Evolutionary conservation across 2,113 vertebrate species (phyloP).

Genomic region (Enhydra lutris): DNA sequence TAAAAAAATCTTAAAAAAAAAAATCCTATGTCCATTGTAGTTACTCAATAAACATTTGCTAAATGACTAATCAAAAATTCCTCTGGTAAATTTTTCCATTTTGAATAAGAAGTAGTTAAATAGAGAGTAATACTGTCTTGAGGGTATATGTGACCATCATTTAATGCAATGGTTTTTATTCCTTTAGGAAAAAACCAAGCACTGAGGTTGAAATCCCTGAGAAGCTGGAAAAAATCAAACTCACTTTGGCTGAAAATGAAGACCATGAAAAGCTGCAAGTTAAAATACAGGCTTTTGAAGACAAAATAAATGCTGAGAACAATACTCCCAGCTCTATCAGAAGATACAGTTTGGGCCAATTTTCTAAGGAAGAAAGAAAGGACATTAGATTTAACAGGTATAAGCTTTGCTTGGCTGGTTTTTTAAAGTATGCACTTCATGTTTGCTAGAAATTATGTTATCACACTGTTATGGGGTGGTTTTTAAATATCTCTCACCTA

Average conservation of each 20-base stretch:
- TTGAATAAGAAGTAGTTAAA: background rate
- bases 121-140: background rate
- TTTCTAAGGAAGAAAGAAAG: conserved; percentile 86
- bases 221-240: conserved; percentile 71
- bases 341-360: conserved; percentile 88
- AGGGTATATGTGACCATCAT: background rate
- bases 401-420: background rate
- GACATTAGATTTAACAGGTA: conserved; percentile 93
- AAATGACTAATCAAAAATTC: background rate
- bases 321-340: conserved; percentile 81
- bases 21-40: background rate
- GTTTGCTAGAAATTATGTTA: background rate
- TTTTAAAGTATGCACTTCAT: background rate
- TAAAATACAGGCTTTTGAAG: conserved; percentile 88
- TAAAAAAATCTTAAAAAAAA: background rate
- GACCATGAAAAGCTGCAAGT: conserved; percentile 86
- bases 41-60: conserved; percentile 16
- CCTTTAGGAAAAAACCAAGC: conserved; percentile 72
- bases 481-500: background rate
- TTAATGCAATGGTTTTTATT: conserved; percentile 46
- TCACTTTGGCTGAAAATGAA: conserved; percentile 52
- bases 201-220: conserved; percentile 64
- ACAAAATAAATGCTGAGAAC: conserved; percentile 82
- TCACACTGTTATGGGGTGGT: background rate
- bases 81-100: background rate